Base-by-base conservation (phyloP, 2,113 vertebrate species). In the Gymnocephalus cernua region DNA sequence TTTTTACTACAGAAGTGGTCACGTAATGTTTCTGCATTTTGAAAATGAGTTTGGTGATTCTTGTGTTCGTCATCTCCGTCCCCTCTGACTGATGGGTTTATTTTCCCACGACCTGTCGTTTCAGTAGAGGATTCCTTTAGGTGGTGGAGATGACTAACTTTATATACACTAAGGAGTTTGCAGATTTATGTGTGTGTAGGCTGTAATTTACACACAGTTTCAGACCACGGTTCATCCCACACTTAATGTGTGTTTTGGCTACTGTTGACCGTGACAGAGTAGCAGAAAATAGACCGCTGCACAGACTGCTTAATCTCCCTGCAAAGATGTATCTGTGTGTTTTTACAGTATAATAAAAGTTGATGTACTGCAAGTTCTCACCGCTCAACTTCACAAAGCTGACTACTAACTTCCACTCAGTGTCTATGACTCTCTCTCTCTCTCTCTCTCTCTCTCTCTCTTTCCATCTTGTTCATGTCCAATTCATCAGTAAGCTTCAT, bases 321-420 rank as follows among this genome's bases (percentile, higher is more conserved):
- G 29, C 16, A 44, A 32, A 53, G 47, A 65, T 82, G 67, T 47
- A 48, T 82, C 69, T 7, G 14, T 48, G 11, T 70, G 45, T 69
- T 88, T 86, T 84, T 83, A 83, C 76, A 80, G 51, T 58, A 78
- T 75, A 50, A 79, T 88, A 84, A 90, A 91, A 75, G 18, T 19
- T 69, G 51, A 84, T 82, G 19, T 80, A 21, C 62, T 86, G 61
- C 67, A 51, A 41, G 27, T 53, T 69, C 56, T 82, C 78, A 47
- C 13, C 16, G 2, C 77, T 80, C 51, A 25, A 79, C 65, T 77
- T 75, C 38, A 82, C 78, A 81, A 61, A 61, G 50, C 44, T 75
- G 66, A 74, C 35, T 41, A 5, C n/a, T 38, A 13, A 38, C 56
- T 61, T 77, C 58, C 71, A 78, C 10, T 77, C 61, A 27, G 14